Percentiles rank a stretch among this genome's conserved stretches.
These are phyloP conservation scores for Phoxinus phoxinus DNA, from an alignment of 2,113 vertebrate species.

Conservation along the genomic window DNA sequence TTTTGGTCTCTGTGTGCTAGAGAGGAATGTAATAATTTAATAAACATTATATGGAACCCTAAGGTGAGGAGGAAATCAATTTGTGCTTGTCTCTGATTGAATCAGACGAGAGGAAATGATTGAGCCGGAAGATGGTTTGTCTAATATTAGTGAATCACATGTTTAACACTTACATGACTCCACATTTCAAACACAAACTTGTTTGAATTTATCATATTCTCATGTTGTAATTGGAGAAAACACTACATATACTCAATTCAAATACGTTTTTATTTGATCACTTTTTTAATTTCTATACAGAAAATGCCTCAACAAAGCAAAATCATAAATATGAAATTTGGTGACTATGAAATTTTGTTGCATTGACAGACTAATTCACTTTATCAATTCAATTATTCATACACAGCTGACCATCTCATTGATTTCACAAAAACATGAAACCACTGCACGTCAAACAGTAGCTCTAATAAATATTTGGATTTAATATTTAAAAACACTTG, in stretches of 20 bases:
- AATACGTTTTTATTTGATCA: constrained; percentile 30
- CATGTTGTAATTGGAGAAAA: background rate
- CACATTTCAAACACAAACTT: background rate
- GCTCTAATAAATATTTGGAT: constrained; percentile 1
- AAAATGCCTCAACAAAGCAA: background rate
- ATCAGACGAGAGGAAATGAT: background rate
- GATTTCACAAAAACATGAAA: background rate
- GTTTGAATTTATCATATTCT: background rate
- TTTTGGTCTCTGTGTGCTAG: background rate
- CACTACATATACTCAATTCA: background rate
- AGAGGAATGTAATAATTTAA: constrained; percentile 3
- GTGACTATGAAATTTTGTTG: background rate
- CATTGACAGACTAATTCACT: background rate
- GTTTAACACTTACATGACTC: background rate
- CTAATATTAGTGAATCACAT: background rate
- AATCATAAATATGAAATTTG: background rate
- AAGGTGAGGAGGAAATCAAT: constrained; percentile 17
- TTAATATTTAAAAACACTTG: background rate
- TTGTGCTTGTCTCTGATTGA: background rate
- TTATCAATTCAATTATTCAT: background rate
- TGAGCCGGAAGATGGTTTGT: background rate
- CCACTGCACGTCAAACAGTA: background rate
- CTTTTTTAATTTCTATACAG: constrained; percentile 32
- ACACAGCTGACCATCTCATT: background rate
- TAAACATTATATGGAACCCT: constrained; percentile 4